Percentiles rank a stretch among this genome's conserved stretches.
Conservation (phyloP, 1,140 invertebrate genomes). For the Drosophila insularis region DNA sequence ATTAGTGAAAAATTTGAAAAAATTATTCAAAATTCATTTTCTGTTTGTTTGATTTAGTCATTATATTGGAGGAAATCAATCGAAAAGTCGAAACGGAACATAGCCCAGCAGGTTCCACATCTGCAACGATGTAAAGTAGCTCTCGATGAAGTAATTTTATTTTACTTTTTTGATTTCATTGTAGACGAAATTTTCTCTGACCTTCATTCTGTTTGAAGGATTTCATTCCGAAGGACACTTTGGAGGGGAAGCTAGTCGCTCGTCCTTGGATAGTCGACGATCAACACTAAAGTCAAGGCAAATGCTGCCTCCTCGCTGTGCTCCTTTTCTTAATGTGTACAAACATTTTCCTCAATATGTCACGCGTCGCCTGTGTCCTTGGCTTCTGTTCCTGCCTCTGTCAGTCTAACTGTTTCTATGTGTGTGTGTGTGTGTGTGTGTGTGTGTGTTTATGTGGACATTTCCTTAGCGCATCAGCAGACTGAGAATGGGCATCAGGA, state of each 20-base stretch:
- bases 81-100: constrained; percentile 5
- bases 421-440: constrained; percentile 50
- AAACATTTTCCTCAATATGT: constrained; percentile 72
- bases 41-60: constrained; percentile 53
- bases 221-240: constrained; percentile 51
- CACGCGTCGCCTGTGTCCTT: constrained; percentile 71
- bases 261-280: constrained; percentile 50
- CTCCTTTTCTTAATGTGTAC: constrained; percentile 67
- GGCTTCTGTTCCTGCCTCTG: constrained; percentile 64
- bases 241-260: constrained; percentile 16
- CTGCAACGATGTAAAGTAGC: constrained; percentile 1
- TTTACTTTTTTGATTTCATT: not conserved
- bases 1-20: constrained; percentile 66
- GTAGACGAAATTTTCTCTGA: constrained; percentile 37
- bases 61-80: constrained; percentile 28
- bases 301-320: constrained; percentile 37
- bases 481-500: constrained; percentile 20
- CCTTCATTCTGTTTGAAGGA: constrained; percentile 49
- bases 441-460: constrained; percentile 64
- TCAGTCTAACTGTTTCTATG: constrained; percentile 15
- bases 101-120: not conserved
- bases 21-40: constrained; percentile 52
- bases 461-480: constrained; percentile 49
- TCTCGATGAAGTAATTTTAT: constrained; percentile 60
- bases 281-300: constrained; percentile 69